A percentile compares a stretch with the other conserved stretches of the same genome.
phyloP scores from a whole-genome alignment of 2,888 invertebrate genomes.

The Coronaproctus castanopsis region DNA sequence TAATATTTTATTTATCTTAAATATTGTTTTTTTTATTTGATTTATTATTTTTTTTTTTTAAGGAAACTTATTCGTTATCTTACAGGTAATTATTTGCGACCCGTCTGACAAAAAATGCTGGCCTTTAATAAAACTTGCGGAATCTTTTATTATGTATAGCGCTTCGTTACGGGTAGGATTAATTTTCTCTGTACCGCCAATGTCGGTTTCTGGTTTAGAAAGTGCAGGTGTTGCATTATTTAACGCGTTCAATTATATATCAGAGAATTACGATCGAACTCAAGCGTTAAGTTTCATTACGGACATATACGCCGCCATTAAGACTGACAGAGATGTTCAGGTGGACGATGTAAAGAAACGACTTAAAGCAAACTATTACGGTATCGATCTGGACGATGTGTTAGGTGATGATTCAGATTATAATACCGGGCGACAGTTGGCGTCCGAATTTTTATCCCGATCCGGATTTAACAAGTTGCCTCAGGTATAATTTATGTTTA shows the following conservation, averaged over 20 bases:
- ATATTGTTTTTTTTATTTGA: too few relatives aligned
- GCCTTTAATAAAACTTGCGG: slow-evolving; percentile 62
- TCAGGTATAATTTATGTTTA: slow-evolving; percentile 28
- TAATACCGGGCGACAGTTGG: slow-evolving; percentile 65
- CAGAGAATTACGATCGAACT: slow-evolving; percentile 49
- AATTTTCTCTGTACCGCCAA: slow-evolving; percentile 45
- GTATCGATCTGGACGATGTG: slow-evolving; percentile 48
- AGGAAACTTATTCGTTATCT: too few relatives aligned
- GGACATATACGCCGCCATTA: slow-evolving; percentile 41
- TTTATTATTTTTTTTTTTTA: too few relatives aligned
- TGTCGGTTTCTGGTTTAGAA: slow-evolving; percentile 35
- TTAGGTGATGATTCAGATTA: slow-evolving; percentile 76
- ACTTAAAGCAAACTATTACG: slow-evolving; percentile 38
- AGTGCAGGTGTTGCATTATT: slow-evolving; percentile 63
- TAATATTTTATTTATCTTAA: too few relatives aligned
- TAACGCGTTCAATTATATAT: slow-evolving; percentile 76
- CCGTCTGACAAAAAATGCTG: slow-evolving; percentile 47
- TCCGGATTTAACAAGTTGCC: slow-evolving; percentile 52
- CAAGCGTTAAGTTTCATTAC: slow-evolving; percentile 68
- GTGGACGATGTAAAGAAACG: slow-evolving; percentile 48
- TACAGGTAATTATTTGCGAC: slow-evolving; percentile 63
- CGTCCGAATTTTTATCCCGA: slow-evolving; percentile 56
- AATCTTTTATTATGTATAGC: slow-evolving; percentile 75
- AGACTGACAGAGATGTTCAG: slow-evolving; percentile 32
- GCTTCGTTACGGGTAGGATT: slow-evolving; percentile 79